These are phyloP conservation scores for Riparia riparia DNA, from an alignment of 2,113 vertebrate species.

Conservation along the genomic window DNA sequence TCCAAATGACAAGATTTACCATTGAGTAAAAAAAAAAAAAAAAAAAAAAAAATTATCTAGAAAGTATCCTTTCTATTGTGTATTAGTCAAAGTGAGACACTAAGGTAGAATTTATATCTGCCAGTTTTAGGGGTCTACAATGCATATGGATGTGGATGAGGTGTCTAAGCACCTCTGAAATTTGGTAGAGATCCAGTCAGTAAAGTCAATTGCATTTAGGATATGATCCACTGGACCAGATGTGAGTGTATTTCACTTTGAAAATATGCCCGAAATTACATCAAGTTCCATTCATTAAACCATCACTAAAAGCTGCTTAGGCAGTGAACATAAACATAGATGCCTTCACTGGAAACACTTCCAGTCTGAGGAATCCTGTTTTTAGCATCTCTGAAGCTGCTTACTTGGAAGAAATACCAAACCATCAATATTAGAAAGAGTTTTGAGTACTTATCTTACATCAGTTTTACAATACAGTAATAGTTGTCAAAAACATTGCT, in stretches of 20 bases:
- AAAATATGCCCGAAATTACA: neutral
- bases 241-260: neutral
- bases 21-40: neutral
- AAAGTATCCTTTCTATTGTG: neutral
- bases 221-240: neutral
- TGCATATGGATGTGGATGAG: neutral
- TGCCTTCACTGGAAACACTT: neutral
- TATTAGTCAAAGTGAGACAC: neutral
- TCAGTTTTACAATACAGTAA: neutral
- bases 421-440: neutral
- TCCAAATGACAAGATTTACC: neutral
- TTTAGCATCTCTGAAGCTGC: neutral
- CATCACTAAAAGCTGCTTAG: neutral
- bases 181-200: neutral
- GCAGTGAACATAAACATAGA: neutral
- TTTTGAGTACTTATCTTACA: neutral
- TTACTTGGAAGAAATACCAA: neutral
- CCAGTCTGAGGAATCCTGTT: neutral
- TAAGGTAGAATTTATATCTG: neutral
- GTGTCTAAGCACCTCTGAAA: neutral
- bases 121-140: neutral
- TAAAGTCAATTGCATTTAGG: neutral
- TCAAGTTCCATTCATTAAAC: neutral
- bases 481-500: neutral
- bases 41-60: neutral